These are phyloP conservation scores for Aradophagus sp. DNA, from an alignment of 1,140 invertebrate genomes.

Conservation along the genomic window DNA sequence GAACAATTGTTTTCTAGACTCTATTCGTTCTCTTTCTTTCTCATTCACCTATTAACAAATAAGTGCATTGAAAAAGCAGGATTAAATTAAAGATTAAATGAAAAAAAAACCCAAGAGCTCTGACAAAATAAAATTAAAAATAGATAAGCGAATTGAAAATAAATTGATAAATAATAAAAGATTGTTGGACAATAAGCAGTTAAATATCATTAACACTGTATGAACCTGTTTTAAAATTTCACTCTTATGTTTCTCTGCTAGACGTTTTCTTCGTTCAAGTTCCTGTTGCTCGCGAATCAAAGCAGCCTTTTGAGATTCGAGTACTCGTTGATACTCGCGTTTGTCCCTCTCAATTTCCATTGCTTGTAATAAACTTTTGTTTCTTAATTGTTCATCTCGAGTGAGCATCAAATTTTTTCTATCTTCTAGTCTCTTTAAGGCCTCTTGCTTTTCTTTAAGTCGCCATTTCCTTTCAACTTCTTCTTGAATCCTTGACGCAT, in stretches of 20 bases:
- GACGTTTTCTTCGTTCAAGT: slow-evolving; percentile 63
- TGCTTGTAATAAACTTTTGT: slow-evolving; percentile 75
- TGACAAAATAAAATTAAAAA: too few relatives aligned
- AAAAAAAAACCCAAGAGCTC: too few relatives aligned
- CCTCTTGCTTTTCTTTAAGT: slow-evolving; percentile 74
- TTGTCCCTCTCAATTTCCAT: slow-evolving; percentile 78
- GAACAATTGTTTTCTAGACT: slow-evolving; percentile 77
- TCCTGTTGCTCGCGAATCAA: slow-evolving; percentile 68
- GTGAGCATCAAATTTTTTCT: slow-evolving; percentile 71
- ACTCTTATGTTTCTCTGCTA: slow-evolving; percentile 60
- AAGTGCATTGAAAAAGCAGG: too few relatives aligned
- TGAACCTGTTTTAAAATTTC: slow-evolving; percentile 69
- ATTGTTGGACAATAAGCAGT: too few relatives aligned
- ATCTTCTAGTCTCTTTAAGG: slow-evolving; percentile 71
- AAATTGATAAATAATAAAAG: too few relatives aligned
- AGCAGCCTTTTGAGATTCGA: slow-evolving; percentile 70
- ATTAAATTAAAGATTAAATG: too few relatives aligned
- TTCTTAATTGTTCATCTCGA: slow-evolving; percentile 74
- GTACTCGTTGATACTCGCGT: slow-evolving; percentile 77
- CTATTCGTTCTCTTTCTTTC: slow-evolving; percentile 79
- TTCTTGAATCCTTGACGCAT: slow-evolving; percentile 75
- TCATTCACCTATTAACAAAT: slow-evolving; percentile 81
- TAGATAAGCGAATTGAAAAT: slow-evolving; percentile 2
- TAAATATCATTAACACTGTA: too few relatives aligned
- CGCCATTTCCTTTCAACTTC: slow-evolving; percentile 77